Conservation (phyloP, 2,797 vertebrate genomes). For the Coreius guichenoti region DNA sequence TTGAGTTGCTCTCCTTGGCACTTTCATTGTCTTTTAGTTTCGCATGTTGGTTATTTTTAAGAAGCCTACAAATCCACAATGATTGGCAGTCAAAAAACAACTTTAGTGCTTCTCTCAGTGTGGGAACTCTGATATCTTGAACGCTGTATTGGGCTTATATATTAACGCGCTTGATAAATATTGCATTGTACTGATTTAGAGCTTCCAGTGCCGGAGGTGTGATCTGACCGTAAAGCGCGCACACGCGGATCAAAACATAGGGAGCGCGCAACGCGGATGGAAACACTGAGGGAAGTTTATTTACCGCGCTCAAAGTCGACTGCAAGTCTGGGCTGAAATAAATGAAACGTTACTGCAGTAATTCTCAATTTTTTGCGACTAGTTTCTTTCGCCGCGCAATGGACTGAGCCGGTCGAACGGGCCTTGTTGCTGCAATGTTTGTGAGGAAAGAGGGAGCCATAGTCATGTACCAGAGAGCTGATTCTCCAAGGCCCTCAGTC, state of each 20-base stretch:
- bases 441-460: constrained; percentile 64
- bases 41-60: neutral
- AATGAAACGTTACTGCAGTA: constrained; percentile 34
- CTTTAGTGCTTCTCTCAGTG: constrained; percentile 28
- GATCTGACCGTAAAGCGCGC: constrained; percentile 51
- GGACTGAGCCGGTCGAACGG: constrained; percentile 47
- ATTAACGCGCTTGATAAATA: constrained; percentile 82
- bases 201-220: constrained; percentile 73
- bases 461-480: constrained; percentile 88
- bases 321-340: constrained; percentile 10
- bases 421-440: constrained; percentile 61
- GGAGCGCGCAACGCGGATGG: constrained; percentile 27
- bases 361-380: constrained; percentile 12
- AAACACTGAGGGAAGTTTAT: constrained; percentile 50
- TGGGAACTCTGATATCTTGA: constrained; percentile 48
- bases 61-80: constrained; percentile 4
- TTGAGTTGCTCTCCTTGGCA: constrained; percentile 41
- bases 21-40: constrained; percentile 44
- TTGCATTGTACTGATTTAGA: constrained; percentile 78
- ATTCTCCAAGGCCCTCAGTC: constrained; percentile 86
- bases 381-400: neutral
- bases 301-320: constrained; percentile 30
- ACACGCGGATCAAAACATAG: constrained; percentile 14
- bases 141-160: constrained; percentile 66
- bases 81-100: constrained; percentile 13